Evolutionary conservation across 92 coral and sea anemone genomes (phyloP).

Genomic region (Plumapathes pennacea): DNA sequence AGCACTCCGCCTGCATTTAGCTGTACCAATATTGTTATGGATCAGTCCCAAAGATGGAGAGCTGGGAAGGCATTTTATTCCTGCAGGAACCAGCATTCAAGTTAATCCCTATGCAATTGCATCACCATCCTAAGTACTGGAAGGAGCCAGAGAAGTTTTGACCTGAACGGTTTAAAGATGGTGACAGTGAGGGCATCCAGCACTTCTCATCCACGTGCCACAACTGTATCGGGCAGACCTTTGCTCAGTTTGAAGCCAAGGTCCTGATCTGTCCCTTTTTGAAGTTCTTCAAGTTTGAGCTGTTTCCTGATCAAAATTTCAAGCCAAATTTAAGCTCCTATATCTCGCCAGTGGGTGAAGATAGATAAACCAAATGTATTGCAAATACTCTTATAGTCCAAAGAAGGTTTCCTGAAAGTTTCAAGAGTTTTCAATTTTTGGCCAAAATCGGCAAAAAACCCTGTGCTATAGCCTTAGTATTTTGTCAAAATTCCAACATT

Average conservation of each 20-base stretch:
- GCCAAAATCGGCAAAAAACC: too few species aligned
- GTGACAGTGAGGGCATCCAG: constrained; percentile 10
- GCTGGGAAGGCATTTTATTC: constrained; percentile 53
- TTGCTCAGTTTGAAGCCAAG: constrained; percentile 78
- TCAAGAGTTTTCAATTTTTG: too few species aligned
- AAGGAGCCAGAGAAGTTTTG: constrained; percentile 63
- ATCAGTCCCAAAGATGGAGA: constrained; percentile 36
- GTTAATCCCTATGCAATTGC: constrained; percentile 49
- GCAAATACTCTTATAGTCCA: too few species aligned
- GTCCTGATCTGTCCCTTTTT: constrained; percentile 65
- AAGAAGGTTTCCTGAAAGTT: too few species aligned
- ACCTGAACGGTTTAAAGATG: constrained; percentile 67
- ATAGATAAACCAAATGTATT: too few species aligned
- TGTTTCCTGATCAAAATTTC: constrained; percentile 71
- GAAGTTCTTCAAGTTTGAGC: constrained; percentile 61
- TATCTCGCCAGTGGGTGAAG: too few species aligned
- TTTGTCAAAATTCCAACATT: too few species aligned
- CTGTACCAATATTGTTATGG: constrained; percentile 49
- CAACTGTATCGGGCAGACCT: constrained; percentile 72
- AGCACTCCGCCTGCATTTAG: constrained; percentile 78
- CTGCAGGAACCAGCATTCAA: constrained; percentile 59
- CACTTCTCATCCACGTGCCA: constrained; percentile 79
- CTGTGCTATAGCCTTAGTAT: too few species aligned
- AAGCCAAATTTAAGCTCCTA: too few species aligned
- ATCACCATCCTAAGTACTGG: constrained; percentile 59